Conservation (phyloP, 1,140 invertebrate species). For the Brachionus asplanchnoidis region DNA sequence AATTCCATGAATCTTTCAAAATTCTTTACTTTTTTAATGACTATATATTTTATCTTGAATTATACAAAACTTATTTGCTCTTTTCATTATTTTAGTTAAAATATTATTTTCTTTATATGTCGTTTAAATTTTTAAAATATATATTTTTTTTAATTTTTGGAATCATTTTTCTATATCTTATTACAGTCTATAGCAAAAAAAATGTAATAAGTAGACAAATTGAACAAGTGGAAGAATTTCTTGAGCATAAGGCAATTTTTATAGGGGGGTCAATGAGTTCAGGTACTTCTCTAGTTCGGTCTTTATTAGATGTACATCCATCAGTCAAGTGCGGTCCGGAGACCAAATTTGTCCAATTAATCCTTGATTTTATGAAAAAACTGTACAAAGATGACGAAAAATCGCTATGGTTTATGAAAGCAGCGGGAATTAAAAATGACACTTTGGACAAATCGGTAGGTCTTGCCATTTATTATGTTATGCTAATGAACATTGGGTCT, state of each 20-base stretch:
- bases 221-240: not conserved
- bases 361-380: conserved; percentile 71
- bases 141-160: not conserved
- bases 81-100: no score
- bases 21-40: not conserved
- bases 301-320: conserved; percentile 95
- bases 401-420: conserved; percentile 82
- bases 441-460: conserved; percentile 60
- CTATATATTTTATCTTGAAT: not conserved
- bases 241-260: not conserved
- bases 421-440: not conserved
- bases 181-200: not conserved
- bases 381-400: conserved; percentile 69
- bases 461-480: conserved; percentile 54
- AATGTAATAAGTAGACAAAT: not conserved
- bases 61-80: not conserved
- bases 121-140: not conserved
- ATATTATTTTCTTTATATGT: not conserved
- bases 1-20: not conserved
- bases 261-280: conserved; percentile 87
- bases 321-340: conserved; percentile 94
- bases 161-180: not conserved
- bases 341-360: conserved; percentile 67
- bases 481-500: not conserved
- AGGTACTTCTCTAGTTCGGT: conserved; percentile 90